phyloP scores from a whole-genome alignment of 2,888 invertebrate genomes.

The Scaptodrosophila latifasciaeformis region DNA sequence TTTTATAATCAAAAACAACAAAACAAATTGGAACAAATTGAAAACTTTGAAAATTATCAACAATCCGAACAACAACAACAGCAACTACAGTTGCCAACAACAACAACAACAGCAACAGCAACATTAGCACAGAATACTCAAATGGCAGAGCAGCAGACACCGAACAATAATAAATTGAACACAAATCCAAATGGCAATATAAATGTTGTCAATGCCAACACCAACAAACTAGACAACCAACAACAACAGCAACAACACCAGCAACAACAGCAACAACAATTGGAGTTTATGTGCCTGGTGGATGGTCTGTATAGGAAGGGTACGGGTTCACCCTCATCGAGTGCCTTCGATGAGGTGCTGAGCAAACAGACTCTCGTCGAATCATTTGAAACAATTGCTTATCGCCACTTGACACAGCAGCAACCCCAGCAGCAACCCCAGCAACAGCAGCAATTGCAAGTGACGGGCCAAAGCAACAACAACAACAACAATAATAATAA shows the following conservation, averaged over 20 bases:
- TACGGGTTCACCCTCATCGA: conserved; percentile 64
- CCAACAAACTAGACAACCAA: conserved; percentile 4
- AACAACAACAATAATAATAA: conserved; percentile 9
- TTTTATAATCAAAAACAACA: conserved; percentile 70
- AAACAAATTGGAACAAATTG: conserved; percentile 72
- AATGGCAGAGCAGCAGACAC: conserved; percentile 29
- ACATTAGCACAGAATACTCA: conserved; percentile 11
- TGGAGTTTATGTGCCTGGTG: conserved; percentile 59
- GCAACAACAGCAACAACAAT: conserved; percentile 38
- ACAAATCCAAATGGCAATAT: too few species aligned
- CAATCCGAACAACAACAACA: conserved; percentile 58
- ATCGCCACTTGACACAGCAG: conserved; percentile 61
- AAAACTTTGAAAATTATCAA: conserved; percentile 71
- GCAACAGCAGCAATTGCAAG: conserved; percentile 26
- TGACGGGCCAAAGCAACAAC: conserved; percentile 21
- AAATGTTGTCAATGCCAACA: too few species aligned
- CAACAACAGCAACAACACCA: conserved; percentile 19
- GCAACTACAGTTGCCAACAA: conserved; percentile 28
- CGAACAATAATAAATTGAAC: conserved; percentile 24
- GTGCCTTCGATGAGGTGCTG: conserved; percentile 68
- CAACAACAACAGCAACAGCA: conserved; percentile 26
- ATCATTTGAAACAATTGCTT: conserved; percentile 74
- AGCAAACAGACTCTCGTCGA: conserved; percentile 71
- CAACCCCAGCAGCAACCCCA: too few species aligned
- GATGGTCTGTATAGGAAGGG: conserved; percentile 70